Base-by-base conservation (phyloP, 2,797 vertebrate genomes). In the Eulemur mongoz region DNA sequence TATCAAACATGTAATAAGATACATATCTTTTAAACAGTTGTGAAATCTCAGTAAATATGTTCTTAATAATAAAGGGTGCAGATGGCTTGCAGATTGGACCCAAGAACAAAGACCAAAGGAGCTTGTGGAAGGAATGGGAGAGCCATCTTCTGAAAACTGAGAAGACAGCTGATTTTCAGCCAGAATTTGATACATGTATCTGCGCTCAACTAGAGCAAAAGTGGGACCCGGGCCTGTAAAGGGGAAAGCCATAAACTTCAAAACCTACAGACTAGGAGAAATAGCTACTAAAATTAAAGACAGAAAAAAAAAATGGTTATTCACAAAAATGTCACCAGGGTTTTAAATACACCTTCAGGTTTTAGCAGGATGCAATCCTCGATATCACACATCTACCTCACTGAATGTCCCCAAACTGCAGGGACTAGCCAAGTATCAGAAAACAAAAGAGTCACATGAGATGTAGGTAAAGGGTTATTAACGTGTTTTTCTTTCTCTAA, bases 1-100 rank as follows among this genome's bases (percentile, higher is more conserved):
- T 97, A 97, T 97, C 97, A 97, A 98, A 98, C 96, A 96, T 97
- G 98, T 98, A 99, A 99, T 96, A 96, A 98, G 98, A 98, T 98
- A 98, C 97, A 97, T 98, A 98, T 97, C 98, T 97, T 94, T 98
- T 98, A 98, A 98, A 98, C 97, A 98, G 98, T 98, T 98, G 98
- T 98, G 98, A 98, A 98, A 98, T 98, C 98, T 98, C 97, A 61
- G 95, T 97, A 98, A 98, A 98, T 98, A 96, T 81, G 97, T 98
- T 98, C 96, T 98, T 98, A 98, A 98, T 98, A 98, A 98, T 94
- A 97, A 97, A 98, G 97, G 94, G 95, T 97, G 73, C 98, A 98
- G 98, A 98, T 98, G 98, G 97, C 93, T 97, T 96, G 82, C 98
- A 98, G 97, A 98, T 98, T 97, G 96, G 78, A 75, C 89, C 78